These are phyloP conservation scores for Macroramphosus scolopax DNA, from an alignment of 2,797 vertebrate genomes.

Conservation along the genomic window DNA sequence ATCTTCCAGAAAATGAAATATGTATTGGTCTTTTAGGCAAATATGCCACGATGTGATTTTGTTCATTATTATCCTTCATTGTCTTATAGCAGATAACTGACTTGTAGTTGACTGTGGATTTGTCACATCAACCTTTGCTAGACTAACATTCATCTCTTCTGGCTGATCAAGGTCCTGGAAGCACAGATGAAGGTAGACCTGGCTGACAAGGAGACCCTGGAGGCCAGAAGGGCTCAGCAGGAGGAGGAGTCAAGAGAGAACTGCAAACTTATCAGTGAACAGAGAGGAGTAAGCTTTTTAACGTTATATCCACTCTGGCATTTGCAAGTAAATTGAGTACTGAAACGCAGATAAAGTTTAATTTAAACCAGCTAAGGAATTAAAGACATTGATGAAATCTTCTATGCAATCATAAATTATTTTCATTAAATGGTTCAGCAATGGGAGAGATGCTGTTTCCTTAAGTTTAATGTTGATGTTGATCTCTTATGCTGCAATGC, in stretches of 20 bases:
- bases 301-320: not conserved
- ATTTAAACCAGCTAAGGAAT: too few species aligned
- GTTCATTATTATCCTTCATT: too few species aligned
- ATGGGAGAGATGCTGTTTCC: too few species aligned
- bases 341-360: too few species aligned
- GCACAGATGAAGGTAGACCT: slow-evolving; percentile 95
- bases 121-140: slow-evolving; percentile 1
- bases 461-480: too few species aligned
- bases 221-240: slow-evolving; percentile 87
- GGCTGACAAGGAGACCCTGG: slow-evolving; percentile 92
- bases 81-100: slow-evolving; percentile 7
- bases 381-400: too few species aligned
- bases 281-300: slow-evolving; percentile 88
- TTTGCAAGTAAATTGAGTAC: not conserved
- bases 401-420: too few species aligned
- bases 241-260: slow-evolving; percentile 94
- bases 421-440: too few species aligned
- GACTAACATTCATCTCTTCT: slow-evolving; percentile 13
- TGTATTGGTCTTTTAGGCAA: too few species aligned
- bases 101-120: not conserved
- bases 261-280: slow-evolving; percentile 93
- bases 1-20: too few species aligned
- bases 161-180: slow-evolving; percentile 85
- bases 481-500: too few species aligned
- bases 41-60: too few species aligned